Conservation (phyloP, 92 coral and sea anemone genomes). For the Chrysogorgia sp. region DNA sequence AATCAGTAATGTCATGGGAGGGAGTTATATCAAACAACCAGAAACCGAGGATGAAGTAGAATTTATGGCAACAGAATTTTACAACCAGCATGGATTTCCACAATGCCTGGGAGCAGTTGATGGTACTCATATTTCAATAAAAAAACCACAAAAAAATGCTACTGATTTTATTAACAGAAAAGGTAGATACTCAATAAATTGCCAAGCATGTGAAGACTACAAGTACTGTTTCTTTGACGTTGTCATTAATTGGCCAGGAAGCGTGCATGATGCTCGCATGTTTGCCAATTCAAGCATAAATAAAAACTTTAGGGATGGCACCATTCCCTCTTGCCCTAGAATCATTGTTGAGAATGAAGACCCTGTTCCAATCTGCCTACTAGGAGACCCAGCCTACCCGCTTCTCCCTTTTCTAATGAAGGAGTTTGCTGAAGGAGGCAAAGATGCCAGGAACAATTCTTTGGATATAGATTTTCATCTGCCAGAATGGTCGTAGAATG, state of each 20-base stretch:
- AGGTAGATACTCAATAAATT: constrained; percentile 44
- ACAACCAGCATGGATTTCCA: constrained; percentile 18
- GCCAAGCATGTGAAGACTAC: constrained; percentile 55
- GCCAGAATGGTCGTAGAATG: constrained; percentile 69
- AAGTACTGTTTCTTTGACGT: constrained; percentile 63
- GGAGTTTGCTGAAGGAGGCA: constrained; percentile 67
- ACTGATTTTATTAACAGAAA: constrained; percentile 58
- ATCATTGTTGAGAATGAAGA: constrained; percentile 13
- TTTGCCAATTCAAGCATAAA: constrained; percentile 61
- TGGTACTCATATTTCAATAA: too few relatives aligned
- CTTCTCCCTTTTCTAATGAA: constrained; percentile 62
- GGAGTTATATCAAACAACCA: constrained; percentile 19
- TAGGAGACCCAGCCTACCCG: constrained; percentile 66
- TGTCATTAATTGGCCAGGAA: constrained; percentile 67
- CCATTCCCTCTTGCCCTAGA: constrained; percentile 47
- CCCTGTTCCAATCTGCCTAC: constrained; percentile 53
- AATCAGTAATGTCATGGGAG: background rate
- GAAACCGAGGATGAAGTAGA: constrained; percentile 13
- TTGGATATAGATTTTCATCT: constrained; percentile 56
- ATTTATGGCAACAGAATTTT: constrained; percentile 22
- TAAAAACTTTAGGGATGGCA: constrained; percentile 37
- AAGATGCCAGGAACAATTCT: constrained; percentile 60
- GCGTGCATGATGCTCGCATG: constrained; percentile 63
- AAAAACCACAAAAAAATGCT: constrained; percentile 36
- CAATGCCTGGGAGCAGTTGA: too few relatives aligned